phyloP scores from a whole-genome alignment of 1,140 invertebrate species.

The Bathynomus jamesi region DNA sequence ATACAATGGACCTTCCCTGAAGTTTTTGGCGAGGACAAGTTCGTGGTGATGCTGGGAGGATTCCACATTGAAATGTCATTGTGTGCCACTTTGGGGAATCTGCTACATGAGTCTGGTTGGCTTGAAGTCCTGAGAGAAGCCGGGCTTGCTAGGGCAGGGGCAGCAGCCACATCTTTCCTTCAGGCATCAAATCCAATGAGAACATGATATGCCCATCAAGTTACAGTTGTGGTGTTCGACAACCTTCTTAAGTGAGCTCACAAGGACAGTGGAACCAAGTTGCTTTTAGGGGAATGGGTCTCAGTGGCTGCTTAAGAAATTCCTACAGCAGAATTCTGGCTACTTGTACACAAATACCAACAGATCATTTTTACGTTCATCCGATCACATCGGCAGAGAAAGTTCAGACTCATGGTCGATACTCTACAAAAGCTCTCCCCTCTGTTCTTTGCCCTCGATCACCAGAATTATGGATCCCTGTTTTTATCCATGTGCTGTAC shows the following conservation, averaged over 20 bases:
- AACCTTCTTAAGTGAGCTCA: too few species aligned
- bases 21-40: conserved; percentile 36
- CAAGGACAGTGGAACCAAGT: too few species aligned
- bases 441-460: too few species aligned
- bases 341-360: conserved; percentile 10
- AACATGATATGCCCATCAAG: too few species aligned
- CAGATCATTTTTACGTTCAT: conserved; percentile 18
- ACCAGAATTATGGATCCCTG: too few species aligned
- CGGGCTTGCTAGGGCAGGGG: conserved; percentile 21
- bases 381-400: too few species aligned
- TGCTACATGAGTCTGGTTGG: conserved; percentile 37
- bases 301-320: conserved; percentile 1
- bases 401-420: conserved; percentile 23
- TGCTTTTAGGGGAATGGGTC: too few species aligned
- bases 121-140: conserved; percentile 24
- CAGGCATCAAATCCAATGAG: conserved; percentile 11
- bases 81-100: conserved; percentile 34
- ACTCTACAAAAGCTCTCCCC: too few species aligned
- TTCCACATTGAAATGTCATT: conserved; percentile 37
- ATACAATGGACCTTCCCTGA: conserved; percentile 38
- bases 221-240: too few species aligned
- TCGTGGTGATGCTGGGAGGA: conserved; percentile 38
- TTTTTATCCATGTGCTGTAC: too few species aligned
- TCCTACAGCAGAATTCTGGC: conserved; percentile 2
- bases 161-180: conserved; percentile 31